Evolutionary conservation across 2,113 vertebrate species (phyloP).

Genomic region (Epinephelus cyanopodus): DNA sequence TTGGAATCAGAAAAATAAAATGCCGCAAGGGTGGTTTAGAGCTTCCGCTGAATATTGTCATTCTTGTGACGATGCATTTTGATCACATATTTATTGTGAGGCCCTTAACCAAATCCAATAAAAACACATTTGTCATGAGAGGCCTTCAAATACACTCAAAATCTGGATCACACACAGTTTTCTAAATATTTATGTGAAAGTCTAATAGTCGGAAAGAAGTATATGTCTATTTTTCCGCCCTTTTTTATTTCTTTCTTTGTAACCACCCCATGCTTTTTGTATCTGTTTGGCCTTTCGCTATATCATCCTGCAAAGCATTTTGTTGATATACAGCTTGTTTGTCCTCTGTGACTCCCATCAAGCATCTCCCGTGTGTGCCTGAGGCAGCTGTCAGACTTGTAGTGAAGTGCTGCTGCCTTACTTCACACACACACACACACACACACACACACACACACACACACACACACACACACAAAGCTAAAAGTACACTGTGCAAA

Average conservation of each 20-base stretch:
- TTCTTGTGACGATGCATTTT: neutral
- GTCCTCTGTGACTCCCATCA: slow-evolving; percentile 72
- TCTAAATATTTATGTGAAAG: too few species aligned
- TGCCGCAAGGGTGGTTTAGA: neutral
- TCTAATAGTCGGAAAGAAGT: neutral
- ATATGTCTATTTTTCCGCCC: neutral
- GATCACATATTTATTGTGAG: neutral
- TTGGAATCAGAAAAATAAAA: neutral
- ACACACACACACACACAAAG: slow-evolving; percentile 19
- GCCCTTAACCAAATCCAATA: neutral
- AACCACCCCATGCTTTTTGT: slow-evolving; percentile 3
- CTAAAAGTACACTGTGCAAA: slow-evolving; percentile 8
- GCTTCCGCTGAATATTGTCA: neutral
- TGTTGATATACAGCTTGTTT: slow-evolving; percentile 70
- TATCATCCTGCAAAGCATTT: slow-evolving; percentile 53
- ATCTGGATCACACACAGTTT: neutral
- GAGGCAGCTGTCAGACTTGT: slow-evolving; percentile 70
- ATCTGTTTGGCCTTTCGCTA: slow-evolving; percentile 40
- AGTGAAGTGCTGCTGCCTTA: slow-evolving; percentile 51
- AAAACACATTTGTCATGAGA: neutral
- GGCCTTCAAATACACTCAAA: neutral
- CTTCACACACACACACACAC: slow-evolving; percentile 5
- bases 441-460: neutral
- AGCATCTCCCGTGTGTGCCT: slow-evolving; percentile 58
- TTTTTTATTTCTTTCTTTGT: neutral